Base-by-base conservation (phyloP, 2,888 invertebrate genomes). In the Trissonchulus latispiculum region DNA sequence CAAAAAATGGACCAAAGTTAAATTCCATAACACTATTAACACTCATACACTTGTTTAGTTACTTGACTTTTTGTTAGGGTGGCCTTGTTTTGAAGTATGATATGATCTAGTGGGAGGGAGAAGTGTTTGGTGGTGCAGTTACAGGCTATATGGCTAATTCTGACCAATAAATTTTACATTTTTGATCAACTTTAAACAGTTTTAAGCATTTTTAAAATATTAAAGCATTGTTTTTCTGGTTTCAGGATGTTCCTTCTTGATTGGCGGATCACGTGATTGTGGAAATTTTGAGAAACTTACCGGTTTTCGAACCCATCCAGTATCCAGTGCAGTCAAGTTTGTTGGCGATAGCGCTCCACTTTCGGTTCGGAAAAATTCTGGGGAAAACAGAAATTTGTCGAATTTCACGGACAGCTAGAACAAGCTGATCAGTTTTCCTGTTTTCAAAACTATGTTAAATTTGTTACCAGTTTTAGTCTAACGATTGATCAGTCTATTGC, bases 361-460 rank as follows among this genome's bases (percentile, higher is more conserved):
- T 80, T 82, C 72, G 73, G 78, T 23, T 78, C 77, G n/a, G 80
- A 80, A 8, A 70, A 76, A n/a, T 75, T 83, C 15, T 83, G 83
- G 83, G 77, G 76, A 36, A 70, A 72, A 0, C 78, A 81, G 48
- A 74, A 73, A 2, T 81, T 81, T 72, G 72, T 75, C 31, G 81
- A 80, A 72, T 75, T n/a, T n/a, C 8, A 15, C 36, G 48, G 73
- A 36, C 74, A 48, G 31, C 73, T 62, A 2, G 23, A 68, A 0
- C 76, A 80, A 67, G 37, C 61, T 31, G 71, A 72, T n/a, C 73
- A 76, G n/a, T 35, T 81, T 1, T 72, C 76, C 2, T 80, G 77
- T 66, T 70, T 81, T 0, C 72, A 78, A 2, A 75, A 77, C 32
- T 79, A 79, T 76, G 82, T 82, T 23, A 77, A 76, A 61, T 77